Conservation (phyloP, 2,797 vertebrate species). For the Smutsia gigantea region DNA sequence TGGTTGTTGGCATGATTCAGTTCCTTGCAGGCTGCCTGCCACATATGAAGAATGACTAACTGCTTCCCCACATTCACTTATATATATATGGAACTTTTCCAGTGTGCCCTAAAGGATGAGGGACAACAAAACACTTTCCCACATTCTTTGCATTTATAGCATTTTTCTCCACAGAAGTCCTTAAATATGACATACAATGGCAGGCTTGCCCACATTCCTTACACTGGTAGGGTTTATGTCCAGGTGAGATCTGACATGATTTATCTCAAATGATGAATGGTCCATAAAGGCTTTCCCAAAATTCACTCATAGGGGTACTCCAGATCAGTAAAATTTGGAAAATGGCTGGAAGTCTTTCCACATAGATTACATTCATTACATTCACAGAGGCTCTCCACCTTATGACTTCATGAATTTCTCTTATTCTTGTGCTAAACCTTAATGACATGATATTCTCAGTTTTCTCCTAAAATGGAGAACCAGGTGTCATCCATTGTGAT, state of each 20-base stretch:
- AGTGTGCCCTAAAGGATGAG: background rate
- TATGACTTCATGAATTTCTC: background rate
- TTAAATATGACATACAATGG: background rate
- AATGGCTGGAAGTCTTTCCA: background rate
- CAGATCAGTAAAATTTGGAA: background rate
- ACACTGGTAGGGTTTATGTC: background rate
- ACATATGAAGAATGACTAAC: background rate
- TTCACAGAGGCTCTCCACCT: background rate
- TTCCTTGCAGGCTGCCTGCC: background rate
- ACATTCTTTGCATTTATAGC: background rate
- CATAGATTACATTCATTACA: background rate
- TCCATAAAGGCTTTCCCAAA: background rate
- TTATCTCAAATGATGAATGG: background rate
- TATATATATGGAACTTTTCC: background rate
- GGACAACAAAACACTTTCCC: background rate
- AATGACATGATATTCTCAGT: conserved; percentile 29
- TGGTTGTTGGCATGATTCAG: background rate
- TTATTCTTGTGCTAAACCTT: conserved; percentile 35
- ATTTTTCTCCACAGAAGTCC: background rate
- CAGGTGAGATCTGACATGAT: background rate
- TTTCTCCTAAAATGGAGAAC: conserved; percentile 57
- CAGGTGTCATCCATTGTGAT: background rate
- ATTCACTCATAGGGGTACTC: background rate
- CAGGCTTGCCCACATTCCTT: background rate
- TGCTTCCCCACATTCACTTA: background rate